phyloP scores from a whole-genome alignment of 2,113 vertebrate genomes.

The Pogona vitticeps region DNA sequence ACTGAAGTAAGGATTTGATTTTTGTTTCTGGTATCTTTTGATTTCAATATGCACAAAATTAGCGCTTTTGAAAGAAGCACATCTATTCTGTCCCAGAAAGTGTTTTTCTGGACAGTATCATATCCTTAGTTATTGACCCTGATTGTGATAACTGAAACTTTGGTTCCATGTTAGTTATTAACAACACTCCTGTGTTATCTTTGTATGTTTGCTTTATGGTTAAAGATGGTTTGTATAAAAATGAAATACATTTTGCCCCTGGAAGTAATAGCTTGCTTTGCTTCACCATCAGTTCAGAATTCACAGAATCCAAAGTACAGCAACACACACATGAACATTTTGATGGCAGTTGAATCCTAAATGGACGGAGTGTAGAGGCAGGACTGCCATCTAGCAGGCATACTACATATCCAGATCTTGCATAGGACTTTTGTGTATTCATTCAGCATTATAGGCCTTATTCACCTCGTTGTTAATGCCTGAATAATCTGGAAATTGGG shows the following conservation, averaged over 20 bases:
- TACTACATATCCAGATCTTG: background rate
- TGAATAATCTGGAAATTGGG: background rate
- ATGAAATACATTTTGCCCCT: background rate
- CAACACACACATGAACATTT: background rate
- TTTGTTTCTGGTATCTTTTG: background rate
- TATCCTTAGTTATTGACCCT: background rate
- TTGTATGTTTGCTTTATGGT: background rate
- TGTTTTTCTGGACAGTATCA: background rate
- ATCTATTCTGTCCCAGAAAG: background rate
- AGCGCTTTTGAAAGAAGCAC: background rate
- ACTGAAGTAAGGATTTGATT: constrained; percentile 84
- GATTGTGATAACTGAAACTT: background rate
- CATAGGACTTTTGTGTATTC: background rate
- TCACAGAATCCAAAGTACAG: no score
- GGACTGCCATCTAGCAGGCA: background rate
- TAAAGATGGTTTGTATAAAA: background rate
- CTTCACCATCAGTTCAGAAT: no score
- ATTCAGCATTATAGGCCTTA: background rate
- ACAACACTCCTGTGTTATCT: background rate
- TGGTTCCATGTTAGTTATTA: background rate
- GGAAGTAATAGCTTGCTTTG: no score
- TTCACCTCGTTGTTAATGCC: no score
- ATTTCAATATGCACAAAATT: background rate
- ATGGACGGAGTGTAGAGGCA: no score
- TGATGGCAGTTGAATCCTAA: background rate